Conservation (phyloP, 2,113 vertebrate genomes). For the Trichomycterus rosablanca region DNA sequence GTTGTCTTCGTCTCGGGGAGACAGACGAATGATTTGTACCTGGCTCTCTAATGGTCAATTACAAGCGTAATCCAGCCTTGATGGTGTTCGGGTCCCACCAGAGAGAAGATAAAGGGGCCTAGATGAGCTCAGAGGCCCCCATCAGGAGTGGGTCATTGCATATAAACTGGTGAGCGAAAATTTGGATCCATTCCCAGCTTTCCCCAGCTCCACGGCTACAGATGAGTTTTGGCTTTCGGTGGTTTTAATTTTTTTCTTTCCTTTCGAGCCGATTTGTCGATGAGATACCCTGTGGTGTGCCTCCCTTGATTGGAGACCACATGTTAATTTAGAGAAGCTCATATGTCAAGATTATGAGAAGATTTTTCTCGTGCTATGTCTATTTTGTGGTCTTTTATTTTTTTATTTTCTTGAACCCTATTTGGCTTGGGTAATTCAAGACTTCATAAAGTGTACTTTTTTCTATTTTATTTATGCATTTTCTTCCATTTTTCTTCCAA, state of each 20-base stretch:
- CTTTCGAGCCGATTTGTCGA: slow-evolving; percentile 32
- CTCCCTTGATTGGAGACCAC: slow-evolving; percentile 45
- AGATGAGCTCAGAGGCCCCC: slow-evolving; percentile 50
- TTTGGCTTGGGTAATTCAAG: slow-evolving; percentile 33
- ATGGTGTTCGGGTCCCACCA: slow-evolving; percentile 45
- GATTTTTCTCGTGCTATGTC: slow-evolving; percentile 36
- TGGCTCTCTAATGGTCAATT: slow-evolving; percentile 54
- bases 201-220: slow-evolving; percentile 39
- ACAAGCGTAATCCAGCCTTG: slow-evolving; percentile 42
- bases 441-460: slow-evolving; percentile 11
- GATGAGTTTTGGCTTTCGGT: slow-evolving; percentile 36
- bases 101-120: slow-evolving; percentile 44
- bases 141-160: slow-evolving; percentile 50
- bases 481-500: no score
- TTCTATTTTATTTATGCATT: no score
- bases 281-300: slow-evolving; percentile 42
- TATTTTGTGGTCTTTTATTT: slow-evolving; percentile 27
- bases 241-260: slow-evolving; percentile 31
- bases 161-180: slow-evolving; percentile 46
- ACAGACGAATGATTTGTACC: slow-evolving; percentile 45
- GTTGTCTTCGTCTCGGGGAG: slow-evolving; percentile 40
- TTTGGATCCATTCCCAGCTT: slow-evolving; percentile 50
- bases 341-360: slow-evolving; percentile 46
- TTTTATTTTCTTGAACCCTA: slow-evolving; percentile 35
- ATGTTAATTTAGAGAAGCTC: slow-evolving; percentile 49